A percentile compares a stretch with the other conserved stretches of the same genome.
phyloP scores from a whole-genome alignment of 1,140 invertebrate genomes.

The Apis laboriosa region DNA sequence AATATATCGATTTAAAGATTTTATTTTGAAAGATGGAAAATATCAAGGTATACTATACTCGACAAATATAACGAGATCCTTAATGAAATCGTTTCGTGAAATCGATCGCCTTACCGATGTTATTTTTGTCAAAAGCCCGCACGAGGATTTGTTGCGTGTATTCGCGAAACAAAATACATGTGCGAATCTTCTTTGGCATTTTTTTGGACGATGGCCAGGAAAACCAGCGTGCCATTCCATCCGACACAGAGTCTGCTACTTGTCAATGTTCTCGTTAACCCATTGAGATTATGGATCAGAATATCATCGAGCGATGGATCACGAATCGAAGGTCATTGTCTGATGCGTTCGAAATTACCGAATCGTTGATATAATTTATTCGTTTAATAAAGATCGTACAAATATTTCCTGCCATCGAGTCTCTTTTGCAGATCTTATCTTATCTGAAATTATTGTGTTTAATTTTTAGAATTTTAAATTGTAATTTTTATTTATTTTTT shows the following conservation, averaged over 20 bases:
- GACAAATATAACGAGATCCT: constrained; percentile 20
- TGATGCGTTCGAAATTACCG: not conserved
- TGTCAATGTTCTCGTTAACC: constrained; percentile 20
- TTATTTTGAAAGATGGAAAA: too few relatives aligned
- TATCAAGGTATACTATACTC: too few relatives aligned
- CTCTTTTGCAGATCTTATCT: too few relatives aligned
- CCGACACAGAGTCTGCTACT: constrained; percentile 11
- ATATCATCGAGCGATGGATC: not conserved
- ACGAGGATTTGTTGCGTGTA: constrained; percentile 49
- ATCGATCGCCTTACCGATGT: constrained; percentile 22
- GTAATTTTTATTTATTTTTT: too few relatives aligned
- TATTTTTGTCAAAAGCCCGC: constrained; percentile 55
- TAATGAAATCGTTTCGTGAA: constrained; percentile 39
- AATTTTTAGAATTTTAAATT: too few relatives aligned
- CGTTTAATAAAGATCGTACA: too few relatives aligned
- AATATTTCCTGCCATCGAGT: too few relatives aligned
- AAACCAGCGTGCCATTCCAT: constrained; percentile 19
- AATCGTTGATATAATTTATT: not conserved
- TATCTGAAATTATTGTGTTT: too few relatives aligned
- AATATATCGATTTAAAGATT: too few relatives aligned
- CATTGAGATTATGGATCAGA: not conserved
- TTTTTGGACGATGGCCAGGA: constrained; percentile 46
- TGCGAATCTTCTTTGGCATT: constrained; percentile 20
- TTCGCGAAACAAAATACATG: constrained; percentile 58
- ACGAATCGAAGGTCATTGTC: not conserved